A percentile compares a stretch with the other conserved stretches of the same genome.
phyloP scores from a whole-genome alignment of 2,888 invertebrate species.

The Troides oblongomaculatus region DNA sequence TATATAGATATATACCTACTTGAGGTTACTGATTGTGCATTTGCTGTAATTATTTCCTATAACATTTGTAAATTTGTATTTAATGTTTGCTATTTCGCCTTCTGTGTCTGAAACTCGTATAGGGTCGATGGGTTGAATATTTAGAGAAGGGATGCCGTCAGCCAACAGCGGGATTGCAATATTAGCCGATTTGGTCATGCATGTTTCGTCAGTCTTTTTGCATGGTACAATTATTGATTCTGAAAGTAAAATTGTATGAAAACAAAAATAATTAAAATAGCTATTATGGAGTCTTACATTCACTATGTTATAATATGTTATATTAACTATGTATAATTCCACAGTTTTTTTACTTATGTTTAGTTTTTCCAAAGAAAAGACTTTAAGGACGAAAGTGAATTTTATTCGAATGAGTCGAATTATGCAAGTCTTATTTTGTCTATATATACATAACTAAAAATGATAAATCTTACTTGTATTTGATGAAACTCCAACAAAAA shows the following conservation, averaged over 20 bases:
- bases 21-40: background rate
- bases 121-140: slow-evolving; percentile 3
- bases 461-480: background rate
- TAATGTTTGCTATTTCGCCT: background rate
- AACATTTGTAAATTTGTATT: background rate
- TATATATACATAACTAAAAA: no score
- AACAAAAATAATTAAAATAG: no score
- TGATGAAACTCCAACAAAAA: background rate
- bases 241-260: background rate
- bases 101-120: background rate
- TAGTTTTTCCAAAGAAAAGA: no score
- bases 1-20: background rate
- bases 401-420: no score
- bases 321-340: no score
- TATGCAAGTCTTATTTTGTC: no score
- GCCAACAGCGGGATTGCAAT: background rate
- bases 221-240: slow-evolving; percentile 34
- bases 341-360: no score
- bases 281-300: no score
- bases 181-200: slow-evolving; percentile 38
- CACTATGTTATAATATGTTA: no score
- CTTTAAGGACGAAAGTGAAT: no score
- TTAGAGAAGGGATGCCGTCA: background rate
- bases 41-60: background rate
- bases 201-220: slow-evolving; percentile 42